Evolutionary conservation across 2,888 invertebrate genomes (phyloP).

Genomic region (Lepetodrilus schrolli): DNA sequence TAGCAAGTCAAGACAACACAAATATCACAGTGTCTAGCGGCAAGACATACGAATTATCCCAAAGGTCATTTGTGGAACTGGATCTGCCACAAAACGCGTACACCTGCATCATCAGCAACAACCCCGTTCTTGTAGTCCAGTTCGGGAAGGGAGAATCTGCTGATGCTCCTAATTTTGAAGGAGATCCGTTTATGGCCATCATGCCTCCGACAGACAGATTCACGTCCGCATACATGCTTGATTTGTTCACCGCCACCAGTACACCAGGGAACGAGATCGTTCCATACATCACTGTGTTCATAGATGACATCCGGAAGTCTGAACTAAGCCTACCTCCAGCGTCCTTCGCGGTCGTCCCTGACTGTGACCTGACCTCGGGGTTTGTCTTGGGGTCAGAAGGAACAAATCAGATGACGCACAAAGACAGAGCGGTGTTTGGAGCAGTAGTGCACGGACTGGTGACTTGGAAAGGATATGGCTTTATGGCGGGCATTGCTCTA

Average conservation of each 20-base stretch:
- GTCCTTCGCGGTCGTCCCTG: neutral
- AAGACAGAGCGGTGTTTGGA: neutral
- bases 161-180: neutral
- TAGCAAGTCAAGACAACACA: neutral
- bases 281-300: neutral
- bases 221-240: neutral
- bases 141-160: constrained; percentile 1
- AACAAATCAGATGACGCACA: neutral
- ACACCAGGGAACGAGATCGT: neutral
- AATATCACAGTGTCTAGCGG: neutral
- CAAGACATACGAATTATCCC: neutral
- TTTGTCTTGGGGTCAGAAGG: neutral
- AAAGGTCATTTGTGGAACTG: neutral
- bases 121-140: constrained; percentile 3
- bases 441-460: neutral
- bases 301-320: neutral
- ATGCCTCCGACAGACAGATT: neutral
- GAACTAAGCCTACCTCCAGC: neutral
- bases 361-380: neutral
- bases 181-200: neutral
- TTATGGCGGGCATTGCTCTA: neutral
- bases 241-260: neutral
- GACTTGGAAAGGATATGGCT: neutral
- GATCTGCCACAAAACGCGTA: neutral
- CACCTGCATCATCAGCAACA: constrained; percentile 1